Percentiles rank a stretch among this genome's conserved stretches.
Conservation (phyloP, 1,140 invertebrate genomes). For the Geopemphigus sp. region DNA sequence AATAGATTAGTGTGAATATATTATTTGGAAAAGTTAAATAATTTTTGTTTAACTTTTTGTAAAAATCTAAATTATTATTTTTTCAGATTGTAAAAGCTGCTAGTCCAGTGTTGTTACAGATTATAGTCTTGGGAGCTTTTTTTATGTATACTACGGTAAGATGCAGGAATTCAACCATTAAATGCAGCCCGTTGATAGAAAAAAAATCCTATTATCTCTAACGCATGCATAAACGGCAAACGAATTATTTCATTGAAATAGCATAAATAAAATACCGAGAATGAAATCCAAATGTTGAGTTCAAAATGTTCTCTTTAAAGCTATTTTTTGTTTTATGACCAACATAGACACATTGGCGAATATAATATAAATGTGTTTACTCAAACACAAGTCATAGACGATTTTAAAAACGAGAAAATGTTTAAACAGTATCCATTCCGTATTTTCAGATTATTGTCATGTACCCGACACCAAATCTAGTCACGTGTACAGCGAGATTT, state of each 20-base stretch:
- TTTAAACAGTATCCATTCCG: too few species aligned
- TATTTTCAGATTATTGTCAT: slow-evolving; percentile 87
- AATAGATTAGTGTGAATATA: background rate
- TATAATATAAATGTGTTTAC: background rate
- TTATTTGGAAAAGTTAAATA: background rate
- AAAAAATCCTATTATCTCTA: background rate
- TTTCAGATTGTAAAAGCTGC: slow-evolving; percentile 86
- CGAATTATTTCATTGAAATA: background rate
- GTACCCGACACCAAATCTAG: slow-evolving; percentile 84
- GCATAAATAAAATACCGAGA: background rate
- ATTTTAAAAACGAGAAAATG: background rate
- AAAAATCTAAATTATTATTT: background rate
- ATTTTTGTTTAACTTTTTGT: background rate
- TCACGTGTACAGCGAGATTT: slow-evolving; percentile 84
- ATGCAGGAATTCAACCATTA: background rate
- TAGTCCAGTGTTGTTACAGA: slow-evolving; percentile 83
- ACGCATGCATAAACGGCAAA: background rate
- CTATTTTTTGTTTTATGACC: background rate
- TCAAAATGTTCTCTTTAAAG: background rate
- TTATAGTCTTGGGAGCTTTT: slow-evolving; percentile 87
- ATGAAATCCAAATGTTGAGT: background rate
- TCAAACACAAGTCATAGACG: too few species aligned
- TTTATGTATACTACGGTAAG: slow-evolving; percentile 90
- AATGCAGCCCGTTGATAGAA: background rate
- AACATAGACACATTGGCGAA: background rate